A percentile compares a stretch with the other conserved stretches of the same genome.
These are phyloP conservation scores for Drosophila suboccidentalis DNA, from an alignment of 2,888 invertebrate species.

Conservation along the genomic window DNA sequence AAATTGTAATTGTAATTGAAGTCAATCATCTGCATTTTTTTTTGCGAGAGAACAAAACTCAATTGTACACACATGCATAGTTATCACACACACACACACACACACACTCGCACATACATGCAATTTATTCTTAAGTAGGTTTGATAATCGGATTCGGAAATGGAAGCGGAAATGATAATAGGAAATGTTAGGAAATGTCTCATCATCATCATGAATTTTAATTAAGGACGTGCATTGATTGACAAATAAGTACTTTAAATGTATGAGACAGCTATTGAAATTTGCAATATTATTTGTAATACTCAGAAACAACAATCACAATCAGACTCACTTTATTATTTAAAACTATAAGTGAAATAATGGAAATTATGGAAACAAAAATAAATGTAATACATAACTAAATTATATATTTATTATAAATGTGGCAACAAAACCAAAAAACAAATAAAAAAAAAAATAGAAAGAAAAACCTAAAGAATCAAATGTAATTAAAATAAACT, in stretches of 20 bases:
- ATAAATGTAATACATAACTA: slow-evolving; percentile 39
- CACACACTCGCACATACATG: slow-evolving; percentile 13
- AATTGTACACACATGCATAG: slow-evolving; percentile 38
- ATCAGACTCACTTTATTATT: slow-evolving; percentile 41
- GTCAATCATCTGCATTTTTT: slow-evolving; percentile 13
- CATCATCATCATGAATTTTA: slow-evolving; percentile 21
- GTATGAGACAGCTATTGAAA: slow-evolving; percentile 24
- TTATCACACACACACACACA: slow-evolving; percentile 29
- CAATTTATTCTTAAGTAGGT: slow-evolving; percentile 52
- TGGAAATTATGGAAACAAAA: slow-evolving; percentile 21
- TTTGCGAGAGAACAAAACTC: slow-evolving; percentile 19
- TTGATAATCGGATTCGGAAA: slow-evolving; percentile 30
- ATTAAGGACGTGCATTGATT: slow-evolving; percentile 38
- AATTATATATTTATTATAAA: slow-evolving; percentile 54
- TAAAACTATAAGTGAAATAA: slow-evolving; percentile 9
- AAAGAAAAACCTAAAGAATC: slow-evolving; percentile 8
- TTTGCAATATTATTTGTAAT: slow-evolving; percentile 67
- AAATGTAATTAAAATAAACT: slow-evolving; percentile 52
- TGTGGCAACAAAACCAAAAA: slow-evolving; percentile 35
- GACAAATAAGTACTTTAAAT: slow-evolving; percentile 9
- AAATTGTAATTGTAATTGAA: slow-evolving; percentile 26
- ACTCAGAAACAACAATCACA: slow-evolving; percentile 38
- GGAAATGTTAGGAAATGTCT: slow-evolving; percentile 22
- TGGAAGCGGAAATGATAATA: slow-evolving; percentile 13
- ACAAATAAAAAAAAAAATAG: too few species aligned